phyloP scores from a whole-genome alignment of 2,113 vertebrate genomes.

The Orycteropus afer region DNA sequence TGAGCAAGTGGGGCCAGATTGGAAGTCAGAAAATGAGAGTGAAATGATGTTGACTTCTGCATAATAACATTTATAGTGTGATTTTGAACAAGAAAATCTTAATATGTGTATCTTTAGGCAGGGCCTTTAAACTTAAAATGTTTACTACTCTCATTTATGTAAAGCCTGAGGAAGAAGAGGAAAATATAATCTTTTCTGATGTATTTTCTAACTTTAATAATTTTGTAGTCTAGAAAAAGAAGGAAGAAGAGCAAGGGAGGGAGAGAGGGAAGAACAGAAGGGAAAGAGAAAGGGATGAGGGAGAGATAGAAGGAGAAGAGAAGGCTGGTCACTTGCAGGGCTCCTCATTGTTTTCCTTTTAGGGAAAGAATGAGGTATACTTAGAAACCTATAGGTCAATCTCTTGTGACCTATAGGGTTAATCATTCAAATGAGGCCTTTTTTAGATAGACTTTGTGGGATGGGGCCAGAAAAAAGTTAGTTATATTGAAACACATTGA shows the following conservation, averaged over 20 bases:
- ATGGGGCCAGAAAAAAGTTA: background rate
- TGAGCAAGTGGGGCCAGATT: background rate
- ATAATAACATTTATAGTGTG: background rate
- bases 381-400: too few relatives aligned
- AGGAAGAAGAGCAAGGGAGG: background rate
- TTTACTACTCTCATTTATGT: background rate
- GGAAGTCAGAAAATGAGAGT: background rate
- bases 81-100: background rate
- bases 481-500: background rate
- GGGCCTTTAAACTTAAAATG: background rate
- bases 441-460: background rate
- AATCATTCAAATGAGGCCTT: background rate
- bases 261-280: background rate
- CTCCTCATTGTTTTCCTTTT: background rate
- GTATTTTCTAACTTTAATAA: background rate
- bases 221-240: background rate
- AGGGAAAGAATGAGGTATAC: background rate
- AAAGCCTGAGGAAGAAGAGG: background rate
- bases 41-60: background rate
- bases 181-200: background rate
- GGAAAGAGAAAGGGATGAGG: too few relatives aligned
- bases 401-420: too few relatives aligned
- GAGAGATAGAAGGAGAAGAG: background rate
- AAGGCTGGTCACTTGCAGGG: background rate
- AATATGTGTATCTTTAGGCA: background rate